These are phyloP conservation scores for Myotis davidii DNA, from an alignment of 2,113 vertebrate species.

Conservation along the genomic window DNA sequence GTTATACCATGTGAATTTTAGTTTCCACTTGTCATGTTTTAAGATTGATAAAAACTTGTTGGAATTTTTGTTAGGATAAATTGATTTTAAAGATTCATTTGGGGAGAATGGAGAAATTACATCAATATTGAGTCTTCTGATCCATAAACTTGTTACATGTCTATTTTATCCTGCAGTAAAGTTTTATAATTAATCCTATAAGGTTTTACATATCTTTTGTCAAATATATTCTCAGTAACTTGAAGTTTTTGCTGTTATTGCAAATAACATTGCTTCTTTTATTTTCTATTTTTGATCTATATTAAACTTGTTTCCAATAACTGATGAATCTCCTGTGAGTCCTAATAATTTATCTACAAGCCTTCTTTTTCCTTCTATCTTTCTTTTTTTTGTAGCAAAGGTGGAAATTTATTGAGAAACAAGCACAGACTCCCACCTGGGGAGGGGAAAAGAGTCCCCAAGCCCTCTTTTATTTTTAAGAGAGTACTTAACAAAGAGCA, in stretches of 20 bases:
- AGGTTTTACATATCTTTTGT: neutral
- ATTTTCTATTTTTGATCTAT: neutral
- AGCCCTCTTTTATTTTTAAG: neutral
- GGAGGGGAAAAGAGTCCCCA: too few relatives aligned
- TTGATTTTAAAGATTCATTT: neutral
- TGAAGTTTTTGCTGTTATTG: slow-evolving; percentile 4
- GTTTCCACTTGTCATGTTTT: slow-evolving; percentile 7
- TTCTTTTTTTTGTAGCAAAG: too few relatives aligned
- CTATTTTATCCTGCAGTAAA: neutral
- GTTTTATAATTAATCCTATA: neutral
- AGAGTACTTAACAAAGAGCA: neutral
- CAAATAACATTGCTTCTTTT: neutral
- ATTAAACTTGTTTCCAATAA: slow-evolving; percentile 17
- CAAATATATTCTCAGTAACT: slow-evolving; percentile 20
- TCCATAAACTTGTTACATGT: neutral
- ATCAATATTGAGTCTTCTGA: neutral
- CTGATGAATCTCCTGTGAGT: neutral
- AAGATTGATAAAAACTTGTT: neutral
- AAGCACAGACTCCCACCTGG: too few relatives aligned
- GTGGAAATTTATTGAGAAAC: too few relatives aligned
- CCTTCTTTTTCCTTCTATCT: too few relatives aligned
- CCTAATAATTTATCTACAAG: slow-evolving; percentile 15
- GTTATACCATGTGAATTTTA: slow-evolving; percentile 15
- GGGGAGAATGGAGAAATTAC: neutral
- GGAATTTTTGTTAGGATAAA: slow-evolving; percentile 40